Evolutionary conservation across 92 coral and sea anemone species (phyloP), one percentile per base, ranked within the genome.

Genomic region (Bergia puertoricense): DNA sequence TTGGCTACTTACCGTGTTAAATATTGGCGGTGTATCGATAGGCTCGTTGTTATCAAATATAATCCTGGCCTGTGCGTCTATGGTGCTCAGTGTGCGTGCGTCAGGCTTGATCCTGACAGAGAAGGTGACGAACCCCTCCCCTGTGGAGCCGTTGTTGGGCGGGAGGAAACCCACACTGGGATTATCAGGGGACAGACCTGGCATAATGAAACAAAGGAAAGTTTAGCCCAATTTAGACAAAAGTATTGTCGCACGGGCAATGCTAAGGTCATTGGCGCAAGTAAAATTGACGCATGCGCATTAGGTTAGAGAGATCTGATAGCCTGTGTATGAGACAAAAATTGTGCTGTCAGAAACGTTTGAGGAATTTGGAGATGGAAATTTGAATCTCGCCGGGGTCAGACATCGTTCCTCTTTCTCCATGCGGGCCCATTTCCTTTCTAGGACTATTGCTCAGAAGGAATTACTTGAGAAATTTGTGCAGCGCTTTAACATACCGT

Each of bases 11-110:
- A 94, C 97, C 95, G 97, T 94, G 81, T 94, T 94, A 82, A 91
- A 94, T 82, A 94, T 94, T 0, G 97, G 95, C 16, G 97, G 97
- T 11, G 97, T 94, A 11, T 94, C 95, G 59, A 94, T 94, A 4
- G 97, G 94, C 66, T 92, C 95, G 86, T 94, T 94, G 54, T 86
- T 80, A 83, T 94, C 97, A 74, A 94, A 94, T 78, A 90, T 89
- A 44, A 94, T 94, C 77, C 93, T 91, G 57, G 97, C 97, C 44
- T 91, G 85, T 1, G 97, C 97, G 74, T 93, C 95, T 44, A 94
- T 94, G 23, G 95, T 91, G 41, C 95, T 57, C 56, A 93, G 76
- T 45, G 92, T 71, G 73, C 79, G 90, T 46, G 75, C 86, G 82
- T 91, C 90, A 72, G 85, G 57, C 81, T 91, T 91, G 20, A 89